These are phyloP conservation scores for Benthosema pterotum DNA, from an alignment of 2,797 vertebrate species.

Conservation along the genomic window DNA sequence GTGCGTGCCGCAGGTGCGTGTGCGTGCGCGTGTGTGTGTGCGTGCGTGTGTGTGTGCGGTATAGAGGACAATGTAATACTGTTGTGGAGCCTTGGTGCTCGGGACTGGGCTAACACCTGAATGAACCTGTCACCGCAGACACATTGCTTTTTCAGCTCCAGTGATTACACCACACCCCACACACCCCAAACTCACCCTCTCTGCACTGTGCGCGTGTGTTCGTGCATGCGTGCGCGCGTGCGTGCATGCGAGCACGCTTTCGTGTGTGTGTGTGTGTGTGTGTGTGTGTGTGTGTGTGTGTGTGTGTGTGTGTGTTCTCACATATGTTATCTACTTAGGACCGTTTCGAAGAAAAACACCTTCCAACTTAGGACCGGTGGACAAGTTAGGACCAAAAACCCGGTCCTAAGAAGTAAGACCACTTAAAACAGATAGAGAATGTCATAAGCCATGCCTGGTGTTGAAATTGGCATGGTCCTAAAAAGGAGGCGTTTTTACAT, in stretches of 20 bases:
- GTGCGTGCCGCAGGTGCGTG: slow-evolving; percentile 10
- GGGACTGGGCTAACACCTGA: slow-evolving; percentile 76
- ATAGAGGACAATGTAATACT: slow-evolving; percentile 22
- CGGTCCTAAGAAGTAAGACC: no score
- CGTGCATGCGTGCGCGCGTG: slow-evolving; percentile 39
- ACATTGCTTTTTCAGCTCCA: slow-evolving; percentile 79
- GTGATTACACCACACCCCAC: slow-evolving; percentile 69
- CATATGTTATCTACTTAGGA: no score
- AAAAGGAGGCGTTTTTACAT: no score
- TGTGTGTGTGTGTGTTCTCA: slow-evolving; percentile 30
- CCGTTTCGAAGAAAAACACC: no score
- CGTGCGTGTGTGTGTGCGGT: slow-evolving; percentile 32
- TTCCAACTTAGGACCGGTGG: no score
- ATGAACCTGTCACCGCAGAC: slow-evolving; percentile 80
- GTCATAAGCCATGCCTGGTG: no score
- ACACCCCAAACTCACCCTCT: slow-evolving; percentile 58
- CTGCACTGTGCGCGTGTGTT: slow-evolving; percentile 19
- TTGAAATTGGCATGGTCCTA: no score
- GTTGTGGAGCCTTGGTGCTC: not conserved
- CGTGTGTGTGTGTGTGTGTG: slow-evolving; percentile 31
- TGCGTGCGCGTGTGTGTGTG: slow-evolving; percentile 6
- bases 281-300: slow-evolving; percentile 28
- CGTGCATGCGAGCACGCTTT: not conserved
- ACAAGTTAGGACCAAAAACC: no score
- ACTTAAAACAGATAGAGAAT: no score